Base-by-base conservation (phyloP, 2,113 vertebrate genomes). In the Syrrhaptes paradoxus region DNA sequence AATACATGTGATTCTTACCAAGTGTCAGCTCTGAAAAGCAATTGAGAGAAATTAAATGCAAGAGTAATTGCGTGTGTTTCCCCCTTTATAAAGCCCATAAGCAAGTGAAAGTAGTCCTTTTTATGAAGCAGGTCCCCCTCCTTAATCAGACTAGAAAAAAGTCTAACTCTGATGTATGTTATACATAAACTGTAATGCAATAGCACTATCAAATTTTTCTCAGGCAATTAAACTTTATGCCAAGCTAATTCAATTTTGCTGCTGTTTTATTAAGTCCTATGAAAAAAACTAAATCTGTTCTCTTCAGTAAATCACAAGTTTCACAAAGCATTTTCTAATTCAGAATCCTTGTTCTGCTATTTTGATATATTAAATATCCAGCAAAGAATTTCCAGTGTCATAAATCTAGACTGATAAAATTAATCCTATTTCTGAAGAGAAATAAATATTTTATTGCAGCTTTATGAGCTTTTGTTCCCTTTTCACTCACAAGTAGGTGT, bases 401-500 rank as follows among this genome's bases (percentile, higher is more conserved):
- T 98, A 98, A 98, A 98, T 98, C 98, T 96, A 95, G 73, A 94
- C 80, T 97, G 97, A 98, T 98, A 97, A 98, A 98, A 98, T 98
- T 98, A 98, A 98, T 97, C 97, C 85, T 96, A 97, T 96, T 96
- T 77, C 95, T 97, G 97, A 97, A 97, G 87, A 97, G 93, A 98
- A 98, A 98, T 98, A 98, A 98, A 98, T 98, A 98, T 98, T 98
- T 98, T 97, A 98, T 98, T 97, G 91, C 93, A 92, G 68, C 96
- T 98, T 98, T 98, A 98, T 98, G 97, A 98, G 96, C 73, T 98
- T 98, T 98, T 96, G 91, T 97, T 98, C 96, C 90, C 76, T 95
- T 96, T 97, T 96, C 77, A 84, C 87, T 98, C 13, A 7, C 83
- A 97, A 93, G 95, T 96, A 96, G 90, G 72, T 97, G 94, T 97